Conservation (phyloP, 2,797 vertebrate species). For the Eleutherodactylus coqui region DNA sequence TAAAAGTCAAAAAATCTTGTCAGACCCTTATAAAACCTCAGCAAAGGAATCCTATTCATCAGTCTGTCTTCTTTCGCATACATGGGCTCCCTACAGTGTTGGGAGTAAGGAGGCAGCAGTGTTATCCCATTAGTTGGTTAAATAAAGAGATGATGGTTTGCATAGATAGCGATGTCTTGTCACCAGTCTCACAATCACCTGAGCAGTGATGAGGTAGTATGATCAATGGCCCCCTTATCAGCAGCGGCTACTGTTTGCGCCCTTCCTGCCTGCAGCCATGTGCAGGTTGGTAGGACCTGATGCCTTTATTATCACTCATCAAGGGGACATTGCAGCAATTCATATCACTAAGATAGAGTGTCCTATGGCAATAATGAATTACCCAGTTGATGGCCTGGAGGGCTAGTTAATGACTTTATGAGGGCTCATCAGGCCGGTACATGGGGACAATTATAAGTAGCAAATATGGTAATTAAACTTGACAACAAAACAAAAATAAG, state of each 20-base stretch:
- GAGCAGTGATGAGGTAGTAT: not conserved
- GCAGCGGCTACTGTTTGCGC: not conserved
- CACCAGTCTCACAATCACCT: conserved; percentile 2
- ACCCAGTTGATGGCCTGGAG: not conserved
- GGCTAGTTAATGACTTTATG: not conserved
- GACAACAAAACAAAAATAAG: not conserved
- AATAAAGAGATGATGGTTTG: conserved; percentile 24
- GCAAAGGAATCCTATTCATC: not conserved
- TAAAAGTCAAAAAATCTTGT: no score
- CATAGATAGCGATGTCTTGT: conserved; percentile 21
- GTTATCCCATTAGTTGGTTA: conserved; percentile 33
- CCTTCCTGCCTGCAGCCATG: conserved; percentile 28
- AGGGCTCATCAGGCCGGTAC: not conserved
- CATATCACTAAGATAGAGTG: not conserved
- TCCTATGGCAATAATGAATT: not conserved
- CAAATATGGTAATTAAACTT: not conserved
- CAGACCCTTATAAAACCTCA: not conserved
- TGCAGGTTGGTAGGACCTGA: conserved; percentile 25
- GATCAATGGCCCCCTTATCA: not conserved
- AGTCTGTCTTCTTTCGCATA: not conserved
- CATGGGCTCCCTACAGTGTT: not conserved
- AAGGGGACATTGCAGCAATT: conserved; percentile 13
- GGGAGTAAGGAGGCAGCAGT: not conserved
- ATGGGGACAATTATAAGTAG: not conserved
- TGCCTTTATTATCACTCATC: conserved; percentile 47